Conservation (phyloP, 1,140 invertebrate species). For the Monochamus saltuarius region DNA sequence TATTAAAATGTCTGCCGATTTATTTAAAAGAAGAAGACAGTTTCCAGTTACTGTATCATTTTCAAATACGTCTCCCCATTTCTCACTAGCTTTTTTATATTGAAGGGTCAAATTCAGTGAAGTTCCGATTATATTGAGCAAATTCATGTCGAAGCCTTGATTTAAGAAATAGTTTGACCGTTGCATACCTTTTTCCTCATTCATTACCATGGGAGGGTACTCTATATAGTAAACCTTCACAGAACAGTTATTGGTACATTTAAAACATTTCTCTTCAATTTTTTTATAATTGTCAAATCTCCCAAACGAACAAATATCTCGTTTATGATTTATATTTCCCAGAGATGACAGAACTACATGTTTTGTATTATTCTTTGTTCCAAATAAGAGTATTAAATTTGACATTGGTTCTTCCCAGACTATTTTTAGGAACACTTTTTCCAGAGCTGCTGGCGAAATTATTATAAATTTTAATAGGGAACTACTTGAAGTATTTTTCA, state of each 20-base stretch:
- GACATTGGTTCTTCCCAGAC: too few relatives aligned
- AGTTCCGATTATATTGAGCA: conserved; percentile 11
- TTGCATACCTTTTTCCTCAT: not conserved
- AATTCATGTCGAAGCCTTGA: conserved; percentile 2
- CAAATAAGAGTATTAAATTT: too few relatives aligned
- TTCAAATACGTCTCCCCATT: not conserved
- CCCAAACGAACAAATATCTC: too few relatives aligned
- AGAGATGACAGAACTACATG: too few relatives aligned
- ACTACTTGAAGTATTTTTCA: too few relatives aligned
- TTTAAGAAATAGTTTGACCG: not conserved
- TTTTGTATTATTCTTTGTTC: too few relatives aligned
- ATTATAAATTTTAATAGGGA: too few relatives aligned
- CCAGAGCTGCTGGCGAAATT: too few relatives aligned
- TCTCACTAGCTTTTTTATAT: not conserved
- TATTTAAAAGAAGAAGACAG: not conserved
- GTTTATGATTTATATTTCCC: too few relatives aligned
- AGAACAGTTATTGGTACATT: conserved; percentile 2
- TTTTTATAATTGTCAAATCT: too few relatives aligned
- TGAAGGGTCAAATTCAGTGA: conserved; percentile 5
- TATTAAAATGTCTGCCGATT: not conserved
- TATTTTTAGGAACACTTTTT: too few relatives aligned
- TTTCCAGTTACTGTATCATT: conserved; percentile 7
- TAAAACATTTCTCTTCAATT: too few relatives aligned
- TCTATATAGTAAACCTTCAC: conserved; percentile 4
- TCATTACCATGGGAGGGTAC: conserved; percentile 7